phyloP scores from a whole-genome alignment of 1,140 invertebrate species.

The Drosophila ficusphila region DNA sequence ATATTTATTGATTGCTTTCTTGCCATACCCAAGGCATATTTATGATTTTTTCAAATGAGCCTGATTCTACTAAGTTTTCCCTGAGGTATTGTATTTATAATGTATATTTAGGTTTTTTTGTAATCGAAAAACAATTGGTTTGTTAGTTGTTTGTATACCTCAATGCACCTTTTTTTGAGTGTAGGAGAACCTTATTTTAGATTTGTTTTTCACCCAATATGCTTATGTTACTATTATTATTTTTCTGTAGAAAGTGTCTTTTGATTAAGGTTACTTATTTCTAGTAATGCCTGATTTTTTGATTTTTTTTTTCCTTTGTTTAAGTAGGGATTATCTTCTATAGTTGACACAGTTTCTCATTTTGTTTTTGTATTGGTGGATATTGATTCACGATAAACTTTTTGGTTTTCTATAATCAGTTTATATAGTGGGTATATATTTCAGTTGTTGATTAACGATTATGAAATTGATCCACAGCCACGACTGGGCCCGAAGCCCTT shows the following conservation, averaged over 20 bases:
- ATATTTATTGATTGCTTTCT: too few species aligned
- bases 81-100: too few species aligned
- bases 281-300: neutral
- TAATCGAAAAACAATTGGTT: neutral
- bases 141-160: neutral
- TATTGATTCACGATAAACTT: neutral
- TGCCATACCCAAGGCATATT: neutral
- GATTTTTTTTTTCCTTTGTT: neutral
- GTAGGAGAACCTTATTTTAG: too few species aligned
- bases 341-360: neutral
- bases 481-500: constrained; percentile 93
- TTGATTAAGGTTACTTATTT: neutral
- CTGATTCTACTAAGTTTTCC: neutral
- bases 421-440: neutral
- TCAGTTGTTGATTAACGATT: neutral
- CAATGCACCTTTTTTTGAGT: neutral
- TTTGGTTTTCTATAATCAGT: neutral
- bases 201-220: neutral
- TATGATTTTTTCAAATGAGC: neutral
- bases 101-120: too few species aligned
- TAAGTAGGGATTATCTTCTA: neutral
- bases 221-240: neutral
- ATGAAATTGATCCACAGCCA: constrained; percentile 85
- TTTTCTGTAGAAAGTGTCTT: neutral
- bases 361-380: neutral